These are phyloP conservation scores for Nothocercus julius DNA, from an alignment of 2,113 vertebrate genomes.

Conservation along the genomic window DNA sequence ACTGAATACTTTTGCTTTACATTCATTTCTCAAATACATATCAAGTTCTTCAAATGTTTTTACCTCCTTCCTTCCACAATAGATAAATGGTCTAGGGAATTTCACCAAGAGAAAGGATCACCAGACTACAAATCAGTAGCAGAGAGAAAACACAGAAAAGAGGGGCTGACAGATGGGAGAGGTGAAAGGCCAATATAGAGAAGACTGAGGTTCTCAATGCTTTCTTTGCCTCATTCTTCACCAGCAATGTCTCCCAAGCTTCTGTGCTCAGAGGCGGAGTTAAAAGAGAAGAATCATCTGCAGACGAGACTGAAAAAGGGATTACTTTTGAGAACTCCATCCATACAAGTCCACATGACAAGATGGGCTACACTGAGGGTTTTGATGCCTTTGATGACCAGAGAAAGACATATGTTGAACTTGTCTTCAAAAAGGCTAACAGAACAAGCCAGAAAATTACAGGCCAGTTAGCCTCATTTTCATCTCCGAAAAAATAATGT, in stretches of 20 bases:
- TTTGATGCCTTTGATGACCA: background rate
- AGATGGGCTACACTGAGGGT: background rate
- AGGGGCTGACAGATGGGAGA: too few relatives aligned
- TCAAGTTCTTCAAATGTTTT: background rate
- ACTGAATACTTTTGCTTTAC: background rate
- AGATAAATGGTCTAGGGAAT: background rate
- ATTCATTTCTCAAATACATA: background rate
- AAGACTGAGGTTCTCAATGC: too few relatives aligned
- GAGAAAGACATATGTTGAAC: background rate
- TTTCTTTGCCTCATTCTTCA: too few relatives aligned
- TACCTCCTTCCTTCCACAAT: background rate
- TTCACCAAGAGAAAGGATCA: background rate
- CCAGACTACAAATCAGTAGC: background rate
- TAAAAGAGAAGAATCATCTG: background rate
- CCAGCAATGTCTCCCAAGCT: too few relatives aligned
- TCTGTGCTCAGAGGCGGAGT: too few relatives aligned
- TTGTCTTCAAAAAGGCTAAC: background rate
- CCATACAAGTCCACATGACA: background rate
- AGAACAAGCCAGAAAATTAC: background rate
- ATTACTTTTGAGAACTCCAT: background rate
- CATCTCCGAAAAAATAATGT: background rate
- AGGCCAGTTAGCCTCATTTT: background rate
- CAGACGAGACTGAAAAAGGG: background rate
- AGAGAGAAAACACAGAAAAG: too few relatives aligned
- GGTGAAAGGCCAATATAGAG: background rate